These are phyloP conservation scores for Oplegnathus fasciatus DNA, from an alignment of 2,113 vertebrate species.

Conservation along the genomic window DNA sequence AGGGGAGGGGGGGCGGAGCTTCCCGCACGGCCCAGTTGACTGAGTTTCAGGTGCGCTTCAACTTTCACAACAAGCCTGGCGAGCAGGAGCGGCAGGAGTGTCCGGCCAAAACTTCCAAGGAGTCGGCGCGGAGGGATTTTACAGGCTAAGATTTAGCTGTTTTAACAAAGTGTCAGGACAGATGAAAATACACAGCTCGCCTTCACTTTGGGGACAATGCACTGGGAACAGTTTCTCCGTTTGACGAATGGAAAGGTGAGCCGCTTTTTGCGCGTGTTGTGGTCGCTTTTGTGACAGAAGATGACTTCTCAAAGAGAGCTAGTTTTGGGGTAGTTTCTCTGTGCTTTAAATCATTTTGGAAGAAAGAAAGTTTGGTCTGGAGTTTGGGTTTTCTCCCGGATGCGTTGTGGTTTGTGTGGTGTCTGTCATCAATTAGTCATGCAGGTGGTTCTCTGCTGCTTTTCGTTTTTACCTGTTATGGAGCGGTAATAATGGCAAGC, in stretches of 20 bases:
- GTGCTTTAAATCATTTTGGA: background rate
- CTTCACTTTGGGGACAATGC: conserved; percentile 73
- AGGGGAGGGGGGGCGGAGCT: conserved; percentile 44
- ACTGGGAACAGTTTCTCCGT: conserved; percentile 84
- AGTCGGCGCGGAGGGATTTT: background rate
- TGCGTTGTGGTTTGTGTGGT: conserved; percentile 12
- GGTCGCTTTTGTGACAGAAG: background rate
- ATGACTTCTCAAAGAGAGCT: background rate
- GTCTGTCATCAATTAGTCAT: conserved; percentile 64
- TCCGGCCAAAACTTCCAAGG: background rate
- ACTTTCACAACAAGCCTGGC: conserved; percentile 76
- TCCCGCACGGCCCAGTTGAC: background rate
- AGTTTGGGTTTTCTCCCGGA: conserved; percentile 5
- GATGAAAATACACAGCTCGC: conserved; percentile 37
- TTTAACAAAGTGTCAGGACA: background rate
- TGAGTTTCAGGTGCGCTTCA: conserved; percentile 76
- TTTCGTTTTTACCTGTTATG: conserved; percentile 32
- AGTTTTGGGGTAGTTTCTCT: background rate
- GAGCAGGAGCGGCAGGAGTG: background rate
- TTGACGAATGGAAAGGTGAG: conserved; percentile 84
- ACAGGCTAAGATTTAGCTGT: background rate
- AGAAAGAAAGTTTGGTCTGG: background rate
- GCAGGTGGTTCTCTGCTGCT: conserved; percentile 36
- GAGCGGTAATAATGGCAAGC: background rate
- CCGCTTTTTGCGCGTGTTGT: background rate